Evolutionary conservation across 2,888 invertebrate genomes (phyloP), one percentile per base, ranked within the genome.

Genomic region (Ormyrus nitidulus): DNA sequence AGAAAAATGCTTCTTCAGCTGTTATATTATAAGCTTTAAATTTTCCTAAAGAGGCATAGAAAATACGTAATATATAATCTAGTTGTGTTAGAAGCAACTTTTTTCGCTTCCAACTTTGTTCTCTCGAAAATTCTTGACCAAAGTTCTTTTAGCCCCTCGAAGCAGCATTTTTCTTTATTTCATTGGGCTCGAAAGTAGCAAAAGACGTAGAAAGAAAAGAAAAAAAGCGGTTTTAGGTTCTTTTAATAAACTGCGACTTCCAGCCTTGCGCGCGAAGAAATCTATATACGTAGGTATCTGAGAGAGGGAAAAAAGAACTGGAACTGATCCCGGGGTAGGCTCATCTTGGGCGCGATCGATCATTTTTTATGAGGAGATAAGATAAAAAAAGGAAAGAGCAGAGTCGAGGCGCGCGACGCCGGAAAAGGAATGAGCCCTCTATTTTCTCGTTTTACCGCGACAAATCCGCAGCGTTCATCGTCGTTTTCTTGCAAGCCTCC

Each of bases 111-210:
- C 34, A 34, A 34, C 53, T 53, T 61, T 61, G 10, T 44, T 51
- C 51, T 11, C 53, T 61, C 34, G 9, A 64, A 19, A 66, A 74
- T 71, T 53, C 66, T 66, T 51, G 66, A 49, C 58, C 74, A 19
- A 64, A 65, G 6, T 65, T 65, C 13, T 9, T 34, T 2, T 19
- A 13, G 19, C 5, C 61, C 58, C 51, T 34, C 59, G 9, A 10
- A 9, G 44, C 49, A 75, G 53, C 61, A 76, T 69, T 76, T 69
- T 59, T n/a, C 61, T 61, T 46, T 61, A 61, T 69, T 48, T 68
- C 46, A n/a, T 19, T 48, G 53, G 74, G 72, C 76, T 77, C 46
- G 75, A 81, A 83, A 81, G 77, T 81, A 78, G 70, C 73, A 54
- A 69, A 3, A 59, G 49, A 34, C 9, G n/a, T 49, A 51, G 11